These are phyloP conservation scores for Sycon ciliatum DNA, from an alignment of 37 sponge, comb jelly and placozoan genomes.

Conservation along the genomic window DNA sequence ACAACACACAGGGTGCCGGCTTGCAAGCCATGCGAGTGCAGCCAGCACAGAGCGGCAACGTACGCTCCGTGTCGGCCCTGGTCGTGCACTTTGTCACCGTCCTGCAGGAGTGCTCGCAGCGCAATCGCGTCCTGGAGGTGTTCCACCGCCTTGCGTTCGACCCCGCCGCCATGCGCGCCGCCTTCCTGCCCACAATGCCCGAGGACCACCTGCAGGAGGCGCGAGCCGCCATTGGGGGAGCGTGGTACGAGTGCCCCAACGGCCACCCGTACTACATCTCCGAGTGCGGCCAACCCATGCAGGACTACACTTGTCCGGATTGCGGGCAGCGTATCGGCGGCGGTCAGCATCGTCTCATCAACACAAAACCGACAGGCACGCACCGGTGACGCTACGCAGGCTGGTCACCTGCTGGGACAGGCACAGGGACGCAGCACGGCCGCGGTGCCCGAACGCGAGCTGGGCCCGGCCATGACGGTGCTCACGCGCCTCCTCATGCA, in stretches of 20 bases:
- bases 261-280: slow-evolving; percentile 57
- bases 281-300: slow-evolving; percentile 41
- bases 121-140: slow-evolving; percentile 23
- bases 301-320: slow-evolving; percentile 17
- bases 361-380: slow-evolving; percentile 34
- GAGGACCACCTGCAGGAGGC: slow-evolving; percentile 15
- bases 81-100: slow-evolving; percentile 43
- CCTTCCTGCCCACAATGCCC: slow-evolving; percentile 58
- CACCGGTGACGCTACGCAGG: slow-evolving; percentile 40
- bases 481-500: slow-evolving; percentile 64
- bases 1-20: slow-evolving; percentile 39
- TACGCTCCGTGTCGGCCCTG: slow-evolving; percentile 20
- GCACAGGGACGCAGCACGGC: slow-evolving; percentile 16
- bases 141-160: slow-evolving; percentile 36
- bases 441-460: slow-evolving; percentile 40
- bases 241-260: slow-evolving; percentile 57
- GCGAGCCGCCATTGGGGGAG: not conserved
- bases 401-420: slow-evolving; percentile 46
- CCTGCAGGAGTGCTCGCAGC: slow-evolving; percentile 10
- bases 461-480: slow-evolving; percentile 39
- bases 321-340: slow-evolving; percentile 33
- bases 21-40: slow-evolving; percentile 20
- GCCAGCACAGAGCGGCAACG: slow-evolving; percentile 16
- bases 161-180: slow-evolving; percentile 30
- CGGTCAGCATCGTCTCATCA: slow-evolving; percentile 8